Percentiles rank a stretch among this genome's conserved stretches.
Conservation (phyloP, 1,140 invertebrate species). For the Atta colombica region DNA sequence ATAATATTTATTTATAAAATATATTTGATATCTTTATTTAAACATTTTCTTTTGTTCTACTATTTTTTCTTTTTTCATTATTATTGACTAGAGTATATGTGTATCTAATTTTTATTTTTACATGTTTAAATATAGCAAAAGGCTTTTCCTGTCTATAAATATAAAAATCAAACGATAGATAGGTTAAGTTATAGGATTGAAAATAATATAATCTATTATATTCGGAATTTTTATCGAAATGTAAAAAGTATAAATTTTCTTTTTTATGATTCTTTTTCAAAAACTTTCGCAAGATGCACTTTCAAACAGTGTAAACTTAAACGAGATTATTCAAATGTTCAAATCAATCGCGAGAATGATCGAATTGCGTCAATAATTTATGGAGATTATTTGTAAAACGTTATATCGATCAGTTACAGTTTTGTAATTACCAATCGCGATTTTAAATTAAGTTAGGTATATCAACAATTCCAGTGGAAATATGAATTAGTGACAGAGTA, state of each 20-base stretch:
- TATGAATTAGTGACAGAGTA: too few relatives aligned
- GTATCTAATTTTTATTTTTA: neutral
- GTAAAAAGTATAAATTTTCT: neutral
- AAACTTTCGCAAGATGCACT: neutral
- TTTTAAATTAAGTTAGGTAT: neutral
- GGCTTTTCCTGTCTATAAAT: neutral
- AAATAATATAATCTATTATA: slow-evolving; percentile 9
- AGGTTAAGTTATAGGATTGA: neutral
- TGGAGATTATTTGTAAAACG: neutral
- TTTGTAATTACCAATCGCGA: neutral
- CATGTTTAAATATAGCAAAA: neutral
- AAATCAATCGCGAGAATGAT: slow-evolving; percentile 42
- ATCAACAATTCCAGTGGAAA: neutral
- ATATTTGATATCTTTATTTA: neutral
- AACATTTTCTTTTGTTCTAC: neutral
- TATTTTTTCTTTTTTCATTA: neutral
- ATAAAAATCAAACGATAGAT: neutral
- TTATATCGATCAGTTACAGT: neutral
- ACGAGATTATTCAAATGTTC: neutral
- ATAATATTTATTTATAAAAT: too few relatives aligned
- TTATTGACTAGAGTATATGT: neutral
- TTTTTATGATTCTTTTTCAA: neutral
- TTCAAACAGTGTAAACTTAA: neutral
- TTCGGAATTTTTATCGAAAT: neutral
- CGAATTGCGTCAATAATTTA: slow-evolving; percentile 34